phyloP scores from a whole-genome alignment of 1,140 invertebrate species.

The Brachionus asplanchnoidis region DNA sequence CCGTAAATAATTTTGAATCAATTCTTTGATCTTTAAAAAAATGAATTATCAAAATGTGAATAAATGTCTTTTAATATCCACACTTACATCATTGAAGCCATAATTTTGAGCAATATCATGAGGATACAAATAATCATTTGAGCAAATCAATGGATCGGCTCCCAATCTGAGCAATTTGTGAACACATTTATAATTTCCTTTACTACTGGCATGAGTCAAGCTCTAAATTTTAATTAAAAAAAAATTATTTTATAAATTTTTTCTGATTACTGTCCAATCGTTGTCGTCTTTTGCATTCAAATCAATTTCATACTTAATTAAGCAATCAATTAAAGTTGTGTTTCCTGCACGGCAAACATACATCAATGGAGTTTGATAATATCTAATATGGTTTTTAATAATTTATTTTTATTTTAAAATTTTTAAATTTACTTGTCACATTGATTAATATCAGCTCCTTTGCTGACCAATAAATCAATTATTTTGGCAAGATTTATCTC shows the following conservation, averaged over 20 bases:
- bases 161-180: constrained; percentile 18
- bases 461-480: neutral
- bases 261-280: neutral
- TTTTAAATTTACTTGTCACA: constrained; percentile 17
- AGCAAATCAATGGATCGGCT: constrained; percentile 23
- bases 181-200: constrained; percentile 31
- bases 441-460: constrained; percentile 21
- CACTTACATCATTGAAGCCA: constrained; percentile 6
- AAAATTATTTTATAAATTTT: neutral
- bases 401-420: neutral
- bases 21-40: neutral
- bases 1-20: constrained; percentile 13
- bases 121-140: constrained; percentile 17
- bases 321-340: constrained; percentile 3
- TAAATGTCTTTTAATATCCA: neutral
- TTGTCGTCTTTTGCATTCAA: constrained; percentile 37
- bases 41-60: neutral
- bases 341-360: constrained; percentile 16
- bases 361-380: constrained; percentile 26
- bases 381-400: neutral
- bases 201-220: constrained; percentile 6
- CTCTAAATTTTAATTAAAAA: neutral
- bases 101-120: constrained; percentile 14
- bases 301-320: neutral
- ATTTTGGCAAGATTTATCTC: constrained; percentile 14